Evolutionary conservation across 2,797 vertebrate species (phyloP), one percentile per base, ranked within the genome.

Genomic region (Betta splendens): DNA sequence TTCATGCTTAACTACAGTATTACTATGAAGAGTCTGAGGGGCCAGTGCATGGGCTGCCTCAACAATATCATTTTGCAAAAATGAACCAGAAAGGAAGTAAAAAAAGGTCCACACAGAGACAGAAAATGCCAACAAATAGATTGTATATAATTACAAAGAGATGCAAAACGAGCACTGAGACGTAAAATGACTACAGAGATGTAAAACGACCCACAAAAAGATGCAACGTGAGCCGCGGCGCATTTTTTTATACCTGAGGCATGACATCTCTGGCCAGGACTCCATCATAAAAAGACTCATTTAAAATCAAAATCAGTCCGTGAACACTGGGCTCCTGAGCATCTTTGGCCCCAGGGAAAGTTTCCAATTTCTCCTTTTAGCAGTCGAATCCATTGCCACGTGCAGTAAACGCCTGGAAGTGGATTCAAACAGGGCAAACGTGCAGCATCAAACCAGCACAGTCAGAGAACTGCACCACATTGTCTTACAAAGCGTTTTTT

Each of bases 171-270:
- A 23, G 18, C 7, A 39, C 3, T 17, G 46, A 8, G 13, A 11
- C 0, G n/a, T 8, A 21, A 28, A 16, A 21, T 0, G 0, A 16
- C 18, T 6, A 17, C 7, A 29, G 3, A 8, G 31, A 33, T 17
- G 16, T 16, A 17, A 13, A 25, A 35, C 15, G 10, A 17, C 2
- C 6, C 5, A 25, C 5, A 25, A 12, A 29, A 12, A 31, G 4
- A 28, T 7, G 25, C 21, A 57, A 33, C 32, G 15, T 17, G 6
- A 29, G 17, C 18, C 5, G 3, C 5, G 25, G 8, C 1, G 25
- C 1, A 8, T 1, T 36, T 50, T 32, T 20, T 25, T 32, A 2
- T 3, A 26, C 20, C 15, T 17, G n/a, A n/a, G n/a, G n/a, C n/a
- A 20, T 20, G 44, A n/a, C n/a, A 15, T 35, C 17, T 44, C 32